Evolutionary conservation across 2,113 vertebrate species (phyloP), one percentile per base, ranked within the genome.

Genomic region (Saimiri boliviensis): DNA sequence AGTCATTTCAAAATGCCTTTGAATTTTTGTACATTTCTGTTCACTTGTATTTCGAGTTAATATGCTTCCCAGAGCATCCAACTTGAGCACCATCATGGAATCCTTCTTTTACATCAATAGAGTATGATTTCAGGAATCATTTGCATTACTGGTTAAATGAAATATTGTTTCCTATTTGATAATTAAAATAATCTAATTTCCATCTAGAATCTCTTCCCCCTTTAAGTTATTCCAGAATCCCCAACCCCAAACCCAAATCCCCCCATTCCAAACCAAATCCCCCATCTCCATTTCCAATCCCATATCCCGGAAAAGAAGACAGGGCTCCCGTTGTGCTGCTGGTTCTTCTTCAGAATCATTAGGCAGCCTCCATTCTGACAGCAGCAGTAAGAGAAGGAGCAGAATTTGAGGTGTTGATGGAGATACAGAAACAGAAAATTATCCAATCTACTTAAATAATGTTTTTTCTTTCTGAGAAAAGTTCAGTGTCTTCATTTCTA

Each of bases 121-220:
- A 37, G 35, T 79, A 25, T 89, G 17, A 89, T 77, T 84, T 87
- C 25, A 89, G 74, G 35, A 89, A 66, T 68, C 60, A 56, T 74
- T 79, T 90, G n/a, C 6, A 12, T 84, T 76, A 40, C 42, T 89
- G 23, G 12, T 47, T 93, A 94, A 95, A 58, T 45, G 13, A 97
- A 96, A 68, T 81, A 49, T 32, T 86, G 21, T 80, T 79, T 79
- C 58, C 90, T 19, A 89, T 86, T 63, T 21, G 25, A 60, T 87
- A 27, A 12, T 47, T 56, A 71, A 58, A 83, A 88, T 30, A 86
- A 81, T 6, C 6, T 63, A 95, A 76, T 85, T 70, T 96, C 66
- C 52, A 82, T 88, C 85, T 86, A 63, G 40, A 88, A 95, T 56
- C 77, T 93, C 19, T 92, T 92, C 70, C 42, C 7, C 3, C 86